These are phyloP conservation scores for Ceyx melanurus DNA, from an alignment of 2,113 vertebrate species.

Conservation along the genomic window DNA sequence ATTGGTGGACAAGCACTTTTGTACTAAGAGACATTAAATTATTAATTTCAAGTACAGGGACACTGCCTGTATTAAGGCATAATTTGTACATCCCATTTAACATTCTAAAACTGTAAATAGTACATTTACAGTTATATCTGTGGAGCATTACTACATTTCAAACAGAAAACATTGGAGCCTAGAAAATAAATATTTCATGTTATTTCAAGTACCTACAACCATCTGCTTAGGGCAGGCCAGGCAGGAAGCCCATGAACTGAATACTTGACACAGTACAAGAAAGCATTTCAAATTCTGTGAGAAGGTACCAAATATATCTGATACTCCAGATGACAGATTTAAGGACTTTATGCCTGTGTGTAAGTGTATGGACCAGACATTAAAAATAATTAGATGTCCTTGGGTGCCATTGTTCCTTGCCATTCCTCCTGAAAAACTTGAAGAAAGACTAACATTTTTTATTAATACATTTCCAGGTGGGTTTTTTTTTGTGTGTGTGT, in stretches of 20 bases:
- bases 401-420: not conserved
- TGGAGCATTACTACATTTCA: not conserved
- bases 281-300: not conserved
- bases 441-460: not conserved
- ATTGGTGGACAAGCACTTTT: not conserved
- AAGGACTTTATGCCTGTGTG: not conserved
- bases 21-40: not conserved
- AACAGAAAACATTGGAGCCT: not conserved
- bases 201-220: not conserved
- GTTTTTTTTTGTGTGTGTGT: fast-evolving
- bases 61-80: not conserved
- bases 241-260: not conserved
- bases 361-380: not conserved
- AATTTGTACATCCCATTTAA: not conserved
- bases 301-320: not conserved
- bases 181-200: not conserved
- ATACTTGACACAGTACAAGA: not conserved
- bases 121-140: not conserved
- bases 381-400: not conserved
- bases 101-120: not conserved
- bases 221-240: fast-evolving
- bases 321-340: not conserved
- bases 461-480: not conserved
- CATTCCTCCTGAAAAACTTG: not conserved
- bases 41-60: not conserved